Evolutionary conservation across 1,140 invertebrate species (phyloP), one percentile per base, ranked within the genome.

Genomic region (Saccostrea cuccullata): DNA sequence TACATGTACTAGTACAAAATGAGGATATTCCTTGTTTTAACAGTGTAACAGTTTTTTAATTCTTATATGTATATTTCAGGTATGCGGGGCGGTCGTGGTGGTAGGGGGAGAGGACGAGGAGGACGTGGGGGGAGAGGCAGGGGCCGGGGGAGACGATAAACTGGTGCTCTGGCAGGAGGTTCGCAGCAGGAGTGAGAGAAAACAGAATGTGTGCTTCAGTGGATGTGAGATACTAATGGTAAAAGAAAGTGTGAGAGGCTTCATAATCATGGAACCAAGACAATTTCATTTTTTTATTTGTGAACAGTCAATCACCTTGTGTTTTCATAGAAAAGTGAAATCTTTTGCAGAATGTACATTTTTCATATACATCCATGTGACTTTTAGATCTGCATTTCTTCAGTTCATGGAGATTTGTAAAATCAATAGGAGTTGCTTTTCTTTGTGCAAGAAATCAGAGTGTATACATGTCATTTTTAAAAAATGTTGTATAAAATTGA

Each of bases 81-180:
- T 30, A 82, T 73, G 30, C 11, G 86, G 5, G 73, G 86, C 13
- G 86, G 86, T 55, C 36, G 64, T 82, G 84, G 89, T 20, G 87
- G 90, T 12, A 30, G 89, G 15, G 86, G 89, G 55, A 82, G 88
- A 20, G 36, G 87, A 6, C 83, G 89, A 47, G 84, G 86, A 58
- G 70, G 84, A 77, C 73, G 88, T 70, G 82, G 90, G 77, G 82
- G 89, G 3, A 82, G 86, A 15, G 86, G 86, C 17, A 30, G 86
- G n/a, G 86, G 86, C 11, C 70, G 70, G 30, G 70, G 70, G 12
- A 77, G 70, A 17, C 30, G 70, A 77, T 77, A 77, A 77, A 77
- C 70, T 30, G 70, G 70, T 26, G n/a, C 13, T 26, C 26, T 11
- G n/a, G 5, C 1, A 26, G 47, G 47, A 30, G 70, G 30, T 77